Evolutionary conservation across 2,888 invertebrate genomes (phyloP), one percentile per base, ranked within the genome.

Genomic region (Synergus laeviventris): DNA sequence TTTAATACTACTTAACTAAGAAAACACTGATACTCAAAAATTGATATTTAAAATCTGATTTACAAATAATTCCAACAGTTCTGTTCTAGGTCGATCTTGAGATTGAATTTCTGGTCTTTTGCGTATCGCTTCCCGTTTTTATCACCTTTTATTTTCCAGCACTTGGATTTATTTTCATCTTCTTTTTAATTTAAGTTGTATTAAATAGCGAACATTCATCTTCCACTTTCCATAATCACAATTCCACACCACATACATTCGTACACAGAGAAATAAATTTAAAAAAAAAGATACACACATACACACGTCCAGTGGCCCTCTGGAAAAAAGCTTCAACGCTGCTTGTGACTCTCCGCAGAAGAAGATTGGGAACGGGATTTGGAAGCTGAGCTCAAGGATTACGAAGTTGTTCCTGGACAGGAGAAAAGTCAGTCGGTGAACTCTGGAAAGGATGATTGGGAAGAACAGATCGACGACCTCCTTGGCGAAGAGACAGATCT

Each of bases 281-380:
- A 76, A 80, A 61, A 75, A 38, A 79, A 73, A 70, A 76, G 76
- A 84, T 77, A 81, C 74, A 81, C 70, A 78, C 76, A 83, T 74
- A 81, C 76, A 83, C 81, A 84, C 79, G 77, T 84, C 84, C 87
- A 86, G 86, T 84, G 82, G 87, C 85, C 89, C 86, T 84, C 87
- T 85, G 84, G 85, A 86, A 88, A 87, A 86, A 87, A 86, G 86
- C 87, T 89, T 88, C 87, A 87, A 88, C 86, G 87, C 89, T 87
- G 87, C 89, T 88, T 89, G 87, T 90, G 86, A 88, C 85, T 88
- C 86, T 90, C 91, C 89, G 88, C 92, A 93, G 92, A 95, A 95
- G 97, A 97, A 92, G 97, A 98, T 93, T 98, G 98, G 97, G 98
- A 98, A 93, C 96, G 96, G 91, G 98, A 98, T 92, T 92, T 98